Evolutionary conservation across 1,140 invertebrate genomes (phyloP), one percentile per base, ranked within the genome.

Genomic region (Aphelinus certus): DNA sequence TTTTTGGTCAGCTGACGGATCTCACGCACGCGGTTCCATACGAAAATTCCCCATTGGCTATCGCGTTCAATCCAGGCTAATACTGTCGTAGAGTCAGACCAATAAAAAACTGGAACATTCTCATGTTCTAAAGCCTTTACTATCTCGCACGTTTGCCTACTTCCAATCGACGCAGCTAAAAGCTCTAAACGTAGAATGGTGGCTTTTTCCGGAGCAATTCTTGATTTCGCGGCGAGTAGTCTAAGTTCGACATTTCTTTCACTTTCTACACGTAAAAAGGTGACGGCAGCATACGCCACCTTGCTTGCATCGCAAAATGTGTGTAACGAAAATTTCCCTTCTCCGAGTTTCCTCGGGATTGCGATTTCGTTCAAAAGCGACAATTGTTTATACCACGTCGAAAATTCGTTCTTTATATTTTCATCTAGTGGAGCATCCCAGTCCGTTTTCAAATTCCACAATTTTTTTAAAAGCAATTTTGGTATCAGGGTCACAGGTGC

Each of bases 221-320:
- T 57, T 9, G n/a, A 46, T 49, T 69, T 69, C n/a, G 45, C 47
- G 4, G 9, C 10, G 47, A 69, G 3, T 3, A 48, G 42, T 26
- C 51, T 47, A 42, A 55, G 6, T 66, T 66, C 7, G 26, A 66
- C 83, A 77, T 85, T 45, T 3, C 55, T 58, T 3, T 48, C 10
- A 26, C 4, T 58, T 26, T 58, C 55, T 48, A 48, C 73, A 60
- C 79, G 74, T 53, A 85, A 49, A 78, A 84, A 87, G 0, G 78
- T 77, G 6, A 79, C 83, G 6, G 81, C 76, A 2, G 79, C 84
- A 58, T 85, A 87, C 6, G 81, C 81, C 6, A 47, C 7, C 66
- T 79, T 60, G 75, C 82, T 83, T 3, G 84, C 85, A 76, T 87
- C 84, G 48, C 69, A 79, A 76, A 86, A 86, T 1, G 80, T 76